These are phyloP conservation scores for Taenioides sp. DNA, from an alignment of 2,797 vertebrate genomes.

Conservation along the genomic window DNA sequence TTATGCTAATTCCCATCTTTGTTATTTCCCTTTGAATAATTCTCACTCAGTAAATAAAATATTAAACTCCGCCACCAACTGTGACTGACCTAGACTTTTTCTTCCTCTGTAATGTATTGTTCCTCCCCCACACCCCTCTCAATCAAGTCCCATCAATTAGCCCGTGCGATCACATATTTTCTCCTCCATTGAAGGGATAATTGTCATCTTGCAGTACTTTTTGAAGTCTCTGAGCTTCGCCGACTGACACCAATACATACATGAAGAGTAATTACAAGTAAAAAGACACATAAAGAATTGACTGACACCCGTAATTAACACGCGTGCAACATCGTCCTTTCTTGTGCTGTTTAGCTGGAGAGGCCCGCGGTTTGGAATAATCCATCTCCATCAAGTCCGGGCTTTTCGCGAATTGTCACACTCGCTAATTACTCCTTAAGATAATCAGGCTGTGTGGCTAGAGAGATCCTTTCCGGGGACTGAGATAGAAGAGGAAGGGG, in stretches of 20 bases:
- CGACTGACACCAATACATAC: conserved; percentile 67
- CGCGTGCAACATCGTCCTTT: conserved; percentile 44
- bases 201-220: conserved; percentile 60
- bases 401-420: conserved; percentile 64
- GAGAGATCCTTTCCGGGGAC: conserved; percentile 64
- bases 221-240: conserved; percentile 51
- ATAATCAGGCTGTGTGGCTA: conserved; percentile 70
- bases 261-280: conserved; percentile 66
- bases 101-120: conserved; percentile 12
- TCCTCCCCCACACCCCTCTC: conserved; percentile 35
- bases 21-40: conserved; percentile 10
- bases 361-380: conserved; percentile 57
- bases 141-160: conserved; percentile 64
- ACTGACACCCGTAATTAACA: conserved; percentile 69
- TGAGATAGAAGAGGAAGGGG: conserved; percentile 25
- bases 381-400: conserved; percentile 67
- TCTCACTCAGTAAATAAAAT: conserved; percentile 25
- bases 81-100: conserved; percentile 31
- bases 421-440: conserved; percentile 73
- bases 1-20: conserved; percentile 25
- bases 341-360: conserved; percentile 47
- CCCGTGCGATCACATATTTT: conserved; percentile 45
- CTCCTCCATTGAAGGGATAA: conserved; percentile 59
- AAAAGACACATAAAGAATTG: conserved; percentile 66
- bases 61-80: conserved; percentile 25